Evolutionary conservation across 2,797 vertebrate species (phyloP), one percentile per base, ranked within the genome.

Genomic region (Helarctos malayanus): DNA sequence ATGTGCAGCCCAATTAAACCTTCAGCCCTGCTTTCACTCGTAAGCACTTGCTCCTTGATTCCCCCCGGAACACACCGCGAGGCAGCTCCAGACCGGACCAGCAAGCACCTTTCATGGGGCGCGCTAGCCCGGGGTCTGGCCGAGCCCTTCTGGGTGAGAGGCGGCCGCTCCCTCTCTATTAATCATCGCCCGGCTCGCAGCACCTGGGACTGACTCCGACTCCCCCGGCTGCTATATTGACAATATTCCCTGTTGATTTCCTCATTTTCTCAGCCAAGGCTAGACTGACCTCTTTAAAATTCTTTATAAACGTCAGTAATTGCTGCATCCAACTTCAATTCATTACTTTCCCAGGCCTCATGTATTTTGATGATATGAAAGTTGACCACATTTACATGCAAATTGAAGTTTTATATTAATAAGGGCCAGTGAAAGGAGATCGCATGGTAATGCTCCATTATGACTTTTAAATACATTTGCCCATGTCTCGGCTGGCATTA

Each of bases 331-430:
- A 99, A 99, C 99, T 99, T 99, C 99, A 99, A 99, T 99, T 99
- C 99, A 99, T 99, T 99, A 99, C 99, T 99, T 99, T 99, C 98
- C 98, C 97, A 97, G 99, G 99, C 99, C 99, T 99, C 99, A 99
- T 99, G 99, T 99, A 99, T 99, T 99, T 99, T 99, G 99, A 99
- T 99, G 99, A 99, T 99, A 99, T 99, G 99, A 99, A 99, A 99
- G 99, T 99, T 99, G 99, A 99, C 99, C 99, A 97, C 99, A 99
- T 99, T 99, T 99, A 99, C 99, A 99, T 99, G 99, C 99, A 99
- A 99, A 99, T 99, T 99, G 99, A 99, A 99, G 99, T 99, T 99
- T 99, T 99, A 99, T 99, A 99, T 99, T 99, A 99, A 99, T 99
- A 99, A 99, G 98, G 99, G 99, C 99, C 99, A 99, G 99, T 99